Conservation (phyloP, 2,888 invertebrate genomes). For the Lasioglossum zephyrum region DNA sequence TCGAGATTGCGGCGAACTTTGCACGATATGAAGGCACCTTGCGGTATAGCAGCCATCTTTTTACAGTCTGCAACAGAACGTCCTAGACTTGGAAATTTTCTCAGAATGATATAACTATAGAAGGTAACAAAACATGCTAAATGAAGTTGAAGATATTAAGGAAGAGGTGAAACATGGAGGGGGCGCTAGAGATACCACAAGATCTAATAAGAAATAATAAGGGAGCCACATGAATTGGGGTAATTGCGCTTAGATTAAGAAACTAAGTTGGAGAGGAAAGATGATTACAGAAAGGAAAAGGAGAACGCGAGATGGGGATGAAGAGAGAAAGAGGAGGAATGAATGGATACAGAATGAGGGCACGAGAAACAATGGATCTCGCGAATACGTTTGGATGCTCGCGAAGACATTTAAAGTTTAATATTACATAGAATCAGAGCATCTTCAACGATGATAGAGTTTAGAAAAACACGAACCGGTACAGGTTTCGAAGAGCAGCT, state of each 20-base stretch:
- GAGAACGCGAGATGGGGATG: background rate
- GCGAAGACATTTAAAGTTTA: background rate
- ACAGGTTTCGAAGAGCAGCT: slow-evolving; percentile 75
- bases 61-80: slow-evolving; percentile 74
- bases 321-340: background rate
- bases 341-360: background rate
- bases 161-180: background rate
- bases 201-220: background rate
- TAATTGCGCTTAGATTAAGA: background rate
- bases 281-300: background rate
- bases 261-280: background rate
- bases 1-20: slow-evolving; percentile 88
- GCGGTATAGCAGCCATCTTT: slow-evolving; percentile 91
- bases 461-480: slow-evolving; percentile 66
- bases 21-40: slow-evolving; percentile 90
- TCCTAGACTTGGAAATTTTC: background rate
- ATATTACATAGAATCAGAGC: background rate
- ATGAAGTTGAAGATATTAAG: background rate
- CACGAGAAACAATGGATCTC: background rate
- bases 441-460: background rate
- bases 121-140: background rate
- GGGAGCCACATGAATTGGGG: background rate
- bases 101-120: background rate
- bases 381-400: background rate
- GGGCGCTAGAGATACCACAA: background rate